A percentile compares a stretch with the other conserved stretches of the same genome.
These are phyloP conservation scores for Monochamus saltuarius DNA, from an alignment of 1,140 invertebrate genomes.

Conservation along the genomic window DNA sequence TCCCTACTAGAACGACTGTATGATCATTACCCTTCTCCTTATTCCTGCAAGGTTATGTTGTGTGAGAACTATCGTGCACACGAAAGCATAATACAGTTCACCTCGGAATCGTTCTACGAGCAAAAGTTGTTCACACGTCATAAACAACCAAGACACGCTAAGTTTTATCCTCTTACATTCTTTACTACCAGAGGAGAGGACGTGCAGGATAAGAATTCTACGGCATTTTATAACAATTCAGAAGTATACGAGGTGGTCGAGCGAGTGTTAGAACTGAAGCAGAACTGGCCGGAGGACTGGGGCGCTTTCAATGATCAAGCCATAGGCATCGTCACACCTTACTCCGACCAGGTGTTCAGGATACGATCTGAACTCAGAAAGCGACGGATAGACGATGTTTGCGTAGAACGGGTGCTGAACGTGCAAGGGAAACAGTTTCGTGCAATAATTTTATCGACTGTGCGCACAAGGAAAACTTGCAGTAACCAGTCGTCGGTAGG, in stretches of 20 bases:
- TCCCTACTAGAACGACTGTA: constrained; percentile 81
- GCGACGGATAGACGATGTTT: constrained; percentile 70
- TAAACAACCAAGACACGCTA: constrained; percentile 64
- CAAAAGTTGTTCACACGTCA: constrained; percentile 72
- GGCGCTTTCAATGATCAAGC: constrained; percentile 72
- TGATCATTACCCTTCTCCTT: constrained; percentile 72
- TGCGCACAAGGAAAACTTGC: constrained; percentile 76
- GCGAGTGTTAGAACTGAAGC: constrained; percentile 66
- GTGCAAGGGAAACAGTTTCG: constrained; percentile 90
- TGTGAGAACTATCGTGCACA: constrained; percentile 88
- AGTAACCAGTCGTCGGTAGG: constrained; percentile 58
- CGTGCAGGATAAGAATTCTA: constrained; percentile 76
- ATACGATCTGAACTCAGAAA: constrained; percentile 80
- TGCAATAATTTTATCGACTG: constrained; percentile 82
- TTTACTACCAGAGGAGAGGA: constrained; percentile 80
- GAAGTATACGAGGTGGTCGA: constrained; percentile 82
- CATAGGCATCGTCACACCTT: constrained; percentile 83
- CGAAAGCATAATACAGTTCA: constrained; percentile 77
- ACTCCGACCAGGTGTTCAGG: constrained; percentile 79
- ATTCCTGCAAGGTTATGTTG: constrained; percentile 79
- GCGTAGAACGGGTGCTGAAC: constrained; percentile 83
- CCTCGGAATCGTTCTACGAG: constrained; percentile 82
- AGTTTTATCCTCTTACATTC: constrained; percentile 77
- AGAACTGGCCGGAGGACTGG: constrained; percentile 74
- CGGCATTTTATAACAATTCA: constrained; percentile 81